These are phyloP conservation scores for Smittia sp. DNA, from an alignment of 2,888 invertebrate species.

Conservation along the genomic window DNA sequence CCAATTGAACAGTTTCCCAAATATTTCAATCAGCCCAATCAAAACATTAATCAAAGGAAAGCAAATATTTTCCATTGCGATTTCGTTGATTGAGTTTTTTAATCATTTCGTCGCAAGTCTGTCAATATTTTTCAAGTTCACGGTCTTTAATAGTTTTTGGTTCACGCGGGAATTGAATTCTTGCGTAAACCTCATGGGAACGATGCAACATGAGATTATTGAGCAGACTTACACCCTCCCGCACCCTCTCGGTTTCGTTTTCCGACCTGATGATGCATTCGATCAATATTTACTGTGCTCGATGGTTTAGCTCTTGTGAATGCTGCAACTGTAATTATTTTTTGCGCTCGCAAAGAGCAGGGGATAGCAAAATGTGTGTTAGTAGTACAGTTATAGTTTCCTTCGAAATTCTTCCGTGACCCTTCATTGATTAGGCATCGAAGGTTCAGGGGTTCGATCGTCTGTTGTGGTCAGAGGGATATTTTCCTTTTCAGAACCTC, in stretches of 20 bases:
- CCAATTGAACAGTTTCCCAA: too few species aligned
- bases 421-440: slow-evolving; percentile 34
- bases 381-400: slow-evolving; percentile 8
- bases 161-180: slow-evolving; percentile 1
- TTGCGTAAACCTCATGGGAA: slow-evolving; percentile 25
- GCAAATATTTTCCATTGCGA: slow-evolving; percentile 27
- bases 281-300: not conserved
- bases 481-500: not conserved
- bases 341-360: not conserved
- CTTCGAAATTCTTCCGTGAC: slow-evolving; percentile 22
- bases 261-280: slow-evolving; percentile 21
- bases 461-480: not conserved
- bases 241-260: not conserved
- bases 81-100: not conserved
- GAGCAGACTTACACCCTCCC: slow-evolving; percentile 22
- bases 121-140: slow-evolving; percentile 40
- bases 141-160: not conserved
- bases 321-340: slow-evolving; percentile 11
- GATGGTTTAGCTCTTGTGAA: not conserved
- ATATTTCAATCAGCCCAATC: too few species aligned
- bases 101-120: not conserved
- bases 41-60: not conserved
- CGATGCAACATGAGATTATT: slow-evolving; percentile 14
- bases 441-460: not conserved
- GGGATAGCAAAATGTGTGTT: slow-evolving; percentile 28